Conservation (phyloP, 2,113 vertebrate species). For the Eolophus roseicapilla region DNA sequence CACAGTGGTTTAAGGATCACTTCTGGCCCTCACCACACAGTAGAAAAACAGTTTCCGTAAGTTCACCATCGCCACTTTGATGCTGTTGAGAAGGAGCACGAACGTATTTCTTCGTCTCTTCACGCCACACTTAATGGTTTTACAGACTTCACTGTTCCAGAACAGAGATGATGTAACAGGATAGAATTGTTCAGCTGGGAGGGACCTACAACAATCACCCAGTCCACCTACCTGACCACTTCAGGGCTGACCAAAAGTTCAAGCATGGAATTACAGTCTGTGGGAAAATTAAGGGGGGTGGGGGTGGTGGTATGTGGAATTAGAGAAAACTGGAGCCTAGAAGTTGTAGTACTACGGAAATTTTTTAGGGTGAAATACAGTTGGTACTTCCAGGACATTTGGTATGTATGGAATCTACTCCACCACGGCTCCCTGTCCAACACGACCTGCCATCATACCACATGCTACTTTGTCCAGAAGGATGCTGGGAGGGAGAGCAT, state of each 20-base stretch:
- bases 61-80: not conserved
- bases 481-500: not conserved
- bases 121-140: accelerated
- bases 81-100: not conserved
- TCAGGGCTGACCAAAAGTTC: not conserved
- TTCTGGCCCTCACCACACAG: not conserved
- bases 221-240: not conserved
- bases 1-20: not conserved
- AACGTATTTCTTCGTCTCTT: not conserved
- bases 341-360: not conserved
- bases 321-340: not conserved
- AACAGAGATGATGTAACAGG: not conserved
- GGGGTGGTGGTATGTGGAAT: not conserved
- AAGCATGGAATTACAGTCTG: not conserved
- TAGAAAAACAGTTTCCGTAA: accelerated
- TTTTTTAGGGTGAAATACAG: not conserved
- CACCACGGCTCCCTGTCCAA: not conserved
- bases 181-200: not conserved
- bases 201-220: not conserved
- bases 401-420: not conserved
- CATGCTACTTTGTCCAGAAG: not conserved
- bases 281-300: not conserved
- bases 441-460: not conserved
- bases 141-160: not conserved
- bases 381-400: not conserved